A percentile compares a stretch with the other conserved stretches of the same genome.
These are phyloP conservation scores for Notarius lentiginosus DNA, from an alignment of 2,113 vertebrate genomes.

Conservation along the genomic window DNA sequence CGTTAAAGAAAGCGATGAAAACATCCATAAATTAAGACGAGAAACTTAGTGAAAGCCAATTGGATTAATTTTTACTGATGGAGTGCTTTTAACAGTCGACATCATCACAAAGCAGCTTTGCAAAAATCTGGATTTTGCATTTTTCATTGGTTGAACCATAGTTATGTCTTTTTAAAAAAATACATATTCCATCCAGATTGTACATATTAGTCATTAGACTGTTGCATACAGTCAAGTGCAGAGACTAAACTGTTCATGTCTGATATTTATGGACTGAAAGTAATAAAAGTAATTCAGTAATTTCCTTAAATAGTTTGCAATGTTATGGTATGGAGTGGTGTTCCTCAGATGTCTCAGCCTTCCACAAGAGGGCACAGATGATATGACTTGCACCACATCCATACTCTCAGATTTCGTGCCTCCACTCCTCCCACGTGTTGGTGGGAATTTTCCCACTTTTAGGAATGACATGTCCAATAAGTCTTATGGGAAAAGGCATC, in stretches of 20 bases:
- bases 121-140: neutral
- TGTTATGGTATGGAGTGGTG: neutral
- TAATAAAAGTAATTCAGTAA: neutral
- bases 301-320: neutral
- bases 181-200: neutral
- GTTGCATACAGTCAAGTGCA: neutral
- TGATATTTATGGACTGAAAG: neutral
- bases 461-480: neutral
- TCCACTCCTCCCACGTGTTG: conserved; percentile 46
- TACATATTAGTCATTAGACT: neutral
- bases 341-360: conserved; percentile 60
- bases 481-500: conserved; percentile 34
- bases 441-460: conserved; percentile 32
- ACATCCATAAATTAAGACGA: neutral
- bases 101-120: neutral
- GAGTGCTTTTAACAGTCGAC: neutral
- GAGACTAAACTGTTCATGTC: neutral
- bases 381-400: conserved; percentile 41
- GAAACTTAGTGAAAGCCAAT: too few relatives aligned
- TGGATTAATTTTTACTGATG: too few relatives aligned
- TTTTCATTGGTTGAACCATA: neutral
- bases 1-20: neutral
- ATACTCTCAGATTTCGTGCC: conserved; percentile 21
- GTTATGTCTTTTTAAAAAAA: too few relatives aligned
- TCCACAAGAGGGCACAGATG: conserved; percentile 76